Percentiles rank a stretch among this genome's conserved stretches.
phyloP scores from a whole-genome alignment of 2,888 invertebrate species.

The Drosophila barbarae region DNA sequence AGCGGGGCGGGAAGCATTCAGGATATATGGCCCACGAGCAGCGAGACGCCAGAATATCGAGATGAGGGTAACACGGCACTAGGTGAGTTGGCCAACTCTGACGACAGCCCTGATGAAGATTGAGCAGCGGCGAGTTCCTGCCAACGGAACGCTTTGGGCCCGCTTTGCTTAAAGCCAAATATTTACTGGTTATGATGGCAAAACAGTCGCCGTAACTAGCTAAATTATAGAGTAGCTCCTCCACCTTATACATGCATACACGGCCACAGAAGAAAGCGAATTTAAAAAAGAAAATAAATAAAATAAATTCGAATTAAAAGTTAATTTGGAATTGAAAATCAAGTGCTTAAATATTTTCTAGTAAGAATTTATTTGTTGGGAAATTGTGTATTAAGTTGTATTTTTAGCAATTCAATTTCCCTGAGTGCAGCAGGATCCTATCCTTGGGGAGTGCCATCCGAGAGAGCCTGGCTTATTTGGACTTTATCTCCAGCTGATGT shows the following conservation, averaged over 20 bases:
- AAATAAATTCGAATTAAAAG: neutral
- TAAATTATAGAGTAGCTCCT: neutral
- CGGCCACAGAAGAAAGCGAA: rapidly evolving
- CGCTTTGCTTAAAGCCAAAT: slow-evolving; percentile 65
- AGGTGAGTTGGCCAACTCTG: slow-evolving; percentile 33
- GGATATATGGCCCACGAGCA: slow-evolving; percentile 1
- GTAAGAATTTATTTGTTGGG: neutral
- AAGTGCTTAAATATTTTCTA: neutral
- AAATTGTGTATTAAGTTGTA: neutral
- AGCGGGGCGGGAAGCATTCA: neutral
- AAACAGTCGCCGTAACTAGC: neutral
- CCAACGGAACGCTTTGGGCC: slow-evolving; percentile 59
- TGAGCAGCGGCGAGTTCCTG: slow-evolving; percentile 49
- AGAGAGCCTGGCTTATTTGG: slow-evolving; percentile 18
- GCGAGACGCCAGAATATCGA: neutral
- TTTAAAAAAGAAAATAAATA: neutral
- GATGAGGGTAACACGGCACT: slow-evolving; percentile 15
- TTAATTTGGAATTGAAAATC: neutral
- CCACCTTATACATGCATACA: neutral
- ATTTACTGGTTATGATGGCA: slow-evolving; percentile 45
- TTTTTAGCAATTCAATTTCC: neutral
- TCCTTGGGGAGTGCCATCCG: slow-evolving; percentile 3
- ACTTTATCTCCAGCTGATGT: slow-evolving; percentile 21
- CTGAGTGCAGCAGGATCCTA: slow-evolving; percentile 11
- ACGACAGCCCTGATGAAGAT: slow-evolving; percentile 60